Evolutionary conservation across 1,140 invertebrate species (phyloP), one percentile per base, ranked within the genome.

Genomic region (Sinella curviseta): DNA sequence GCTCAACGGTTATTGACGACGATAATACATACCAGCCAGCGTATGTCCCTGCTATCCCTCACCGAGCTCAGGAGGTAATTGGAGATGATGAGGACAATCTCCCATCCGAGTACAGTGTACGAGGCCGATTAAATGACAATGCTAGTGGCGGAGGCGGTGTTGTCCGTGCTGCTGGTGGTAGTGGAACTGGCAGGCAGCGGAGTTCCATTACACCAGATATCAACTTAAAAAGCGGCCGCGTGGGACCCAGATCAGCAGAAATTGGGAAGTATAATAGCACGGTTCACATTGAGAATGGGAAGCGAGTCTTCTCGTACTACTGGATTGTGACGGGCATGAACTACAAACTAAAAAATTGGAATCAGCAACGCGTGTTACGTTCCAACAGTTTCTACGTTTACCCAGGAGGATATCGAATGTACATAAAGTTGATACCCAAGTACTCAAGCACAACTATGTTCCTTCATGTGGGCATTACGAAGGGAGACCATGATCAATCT

Each of bases 331-430:
- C 76, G 4, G 82, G 85, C 35, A 86, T 88, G 77, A 78, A 83
- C 24, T 83, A 86, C 81, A 88, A 88, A 82, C 78, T 89, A 67
- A 81, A 81, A 3, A 85, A 82, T 73, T 89, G 88, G 88, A 82
- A 85, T 33, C 84, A 84, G 0, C 82, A 85, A 16, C 84, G 86
- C 33, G 87, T 84, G 0, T 80, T 87, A 0, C 85, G 88, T 0
- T 88, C 87, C 14, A 77, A 83, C 17, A 88, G 85, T 31, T 89
- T 89, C 80, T 88, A 89, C 80, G 84, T 87, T 0, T 86, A 83
- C 77, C 85, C 82, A 17, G 80, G 80, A 33, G 86, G 87, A 24
- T 87, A 80, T 84, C 85, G 83, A 81, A 89, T 87, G 88, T 89
- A 85, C 85, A 85, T 88, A 74, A 85, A 86, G 74, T 80, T 86